Conservation (phyloP, 2,797 vertebrate genomes). For the Intellagama lesueurii region DNA sequence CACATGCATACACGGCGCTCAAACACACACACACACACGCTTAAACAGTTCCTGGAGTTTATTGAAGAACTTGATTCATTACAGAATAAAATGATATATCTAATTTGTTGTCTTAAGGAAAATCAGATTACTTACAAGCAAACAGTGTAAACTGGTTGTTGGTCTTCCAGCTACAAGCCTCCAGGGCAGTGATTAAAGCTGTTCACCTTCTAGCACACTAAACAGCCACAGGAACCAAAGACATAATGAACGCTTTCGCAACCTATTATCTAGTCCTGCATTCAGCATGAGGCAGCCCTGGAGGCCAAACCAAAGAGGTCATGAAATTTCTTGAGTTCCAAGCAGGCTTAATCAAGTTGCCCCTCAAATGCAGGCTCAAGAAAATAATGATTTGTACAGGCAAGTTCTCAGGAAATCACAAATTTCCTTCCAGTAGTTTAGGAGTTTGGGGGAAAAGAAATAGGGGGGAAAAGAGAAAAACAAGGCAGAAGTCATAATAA, state of each 20-base stretch:
- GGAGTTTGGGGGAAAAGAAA: too few relatives aligned
- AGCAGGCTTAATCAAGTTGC: constrained; percentile 59
- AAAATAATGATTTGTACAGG: constrained; percentile 57
- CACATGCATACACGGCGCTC: background rate
- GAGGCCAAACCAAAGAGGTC: constrained; percentile 63
- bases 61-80: constrained; percentile 43
- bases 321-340: constrained; percentile 53
- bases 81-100: constrained; percentile 45
- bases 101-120: constrained; percentile 57
- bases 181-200: constrained; percentile 62
- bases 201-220: constrained; percentile 57
- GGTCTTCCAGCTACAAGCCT: constrained; percentile 63
- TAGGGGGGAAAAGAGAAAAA: background rate
- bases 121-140: constrained; percentile 48
- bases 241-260: constrained; percentile 67
- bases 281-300: constrained; percentile 48
- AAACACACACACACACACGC: background rate
- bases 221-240: constrained; percentile 59
- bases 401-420: constrained; percentile 47
- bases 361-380: constrained; percentile 48
- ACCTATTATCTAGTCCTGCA: constrained; percentile 66
- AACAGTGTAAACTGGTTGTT: constrained; percentile 62
- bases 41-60: background rate
- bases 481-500: constrained; percentile 10
- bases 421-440: constrained; percentile 39